Percentiles rank a stretch among this genome's conserved stretches.
phyloP scores from a whole-genome alignment of 2,797 vertebrate species.

The Notoglanidium macrostoma region DNA sequence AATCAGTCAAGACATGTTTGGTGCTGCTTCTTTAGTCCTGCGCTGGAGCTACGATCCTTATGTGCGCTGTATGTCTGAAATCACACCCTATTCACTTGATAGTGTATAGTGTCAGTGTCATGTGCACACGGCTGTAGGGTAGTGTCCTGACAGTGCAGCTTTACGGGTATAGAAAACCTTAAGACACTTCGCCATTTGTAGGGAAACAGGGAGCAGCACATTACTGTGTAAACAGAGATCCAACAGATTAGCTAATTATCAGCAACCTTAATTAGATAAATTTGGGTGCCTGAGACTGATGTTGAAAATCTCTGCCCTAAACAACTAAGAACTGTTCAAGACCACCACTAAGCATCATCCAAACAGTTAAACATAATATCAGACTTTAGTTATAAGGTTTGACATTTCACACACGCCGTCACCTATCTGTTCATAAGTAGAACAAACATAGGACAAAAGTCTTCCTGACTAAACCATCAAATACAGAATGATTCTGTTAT shows the following conservation, averaged over 20 bases:
- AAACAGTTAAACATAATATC: background rate
- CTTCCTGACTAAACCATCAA: background rate
- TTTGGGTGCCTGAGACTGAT: background rate
- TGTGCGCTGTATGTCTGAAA: background rate
- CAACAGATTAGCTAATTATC: slow-evolving; percentile 11
- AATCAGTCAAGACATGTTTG: background rate
- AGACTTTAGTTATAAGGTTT: background rate
- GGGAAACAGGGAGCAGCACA: background rate
- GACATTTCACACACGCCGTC: background rate
- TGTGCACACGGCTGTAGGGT: background rate
- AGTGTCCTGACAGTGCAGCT: background rate
- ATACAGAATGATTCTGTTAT: background rate
- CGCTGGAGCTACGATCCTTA: background rate
- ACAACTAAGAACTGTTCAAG: background rate
- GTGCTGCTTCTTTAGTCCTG: background rate
- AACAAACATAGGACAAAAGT: background rate
- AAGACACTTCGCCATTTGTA: background rate
- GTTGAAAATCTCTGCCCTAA: slow-evolving; percentile 1
- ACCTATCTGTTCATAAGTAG: background rate
- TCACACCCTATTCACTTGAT: slow-evolving; percentile 2
- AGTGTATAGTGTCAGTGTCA: background rate
- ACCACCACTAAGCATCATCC: background rate
- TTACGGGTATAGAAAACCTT: background rate
- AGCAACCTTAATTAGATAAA: background rate
- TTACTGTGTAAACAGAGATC: background rate